Conservation (phyloP, 2,888 invertebrate species). For the Atherix ibis region DNA sequence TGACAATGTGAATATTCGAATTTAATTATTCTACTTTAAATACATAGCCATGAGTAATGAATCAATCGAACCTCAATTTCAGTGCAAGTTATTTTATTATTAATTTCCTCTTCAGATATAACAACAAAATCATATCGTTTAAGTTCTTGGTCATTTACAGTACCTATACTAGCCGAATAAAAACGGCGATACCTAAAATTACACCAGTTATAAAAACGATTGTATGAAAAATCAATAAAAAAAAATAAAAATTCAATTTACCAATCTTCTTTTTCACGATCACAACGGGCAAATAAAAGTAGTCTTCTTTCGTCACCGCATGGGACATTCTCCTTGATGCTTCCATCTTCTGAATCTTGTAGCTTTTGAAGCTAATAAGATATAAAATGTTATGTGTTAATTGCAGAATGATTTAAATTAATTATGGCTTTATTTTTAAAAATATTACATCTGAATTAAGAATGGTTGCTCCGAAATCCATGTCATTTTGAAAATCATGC, state of each 20-base stretch:
- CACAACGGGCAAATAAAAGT: slow-evolving; percentile 26
- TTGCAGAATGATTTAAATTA: too few relatives aligned
- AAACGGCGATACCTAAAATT: slow-evolving; percentile 31
- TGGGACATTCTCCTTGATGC: slow-evolving; percentile 16
- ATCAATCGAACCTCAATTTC: too few relatives aligned
- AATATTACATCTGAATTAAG: slow-evolving; percentile 24
- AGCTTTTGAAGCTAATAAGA: slow-evolving; percentile 21
- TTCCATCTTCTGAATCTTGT: neutral
- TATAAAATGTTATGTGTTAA: neutral
- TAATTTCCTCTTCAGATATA: slow-evolving; percentile 24
- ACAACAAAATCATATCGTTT: slow-evolving; percentile 23
- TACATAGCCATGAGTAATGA: too few relatives aligned
- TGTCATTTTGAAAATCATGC: slow-evolving; percentile 12
- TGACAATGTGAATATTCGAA: too few relatives aligned
- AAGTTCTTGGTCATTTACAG: slow-evolving; percentile 25
- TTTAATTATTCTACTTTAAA: too few relatives aligned
- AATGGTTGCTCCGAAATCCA: slow-evolving; percentile 25
- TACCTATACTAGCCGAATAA: slow-evolving; percentile 23
- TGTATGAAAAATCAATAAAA: neutral
- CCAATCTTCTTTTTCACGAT: slow-evolving; percentile 33
- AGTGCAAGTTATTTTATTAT: too few relatives aligned
- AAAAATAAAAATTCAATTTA: slow-evolving; percentile 5
- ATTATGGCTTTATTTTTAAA: too few relatives aligned
- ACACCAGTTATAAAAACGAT: neutral
- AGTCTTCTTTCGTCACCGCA: slow-evolving; percentile 30